Percentiles rank a stretch among this genome's conserved stretches.
These are phyloP conservation scores for Stegastes partitus DNA, from an alignment of 2,113 vertebrate species.

Conservation along the genomic window DNA sequence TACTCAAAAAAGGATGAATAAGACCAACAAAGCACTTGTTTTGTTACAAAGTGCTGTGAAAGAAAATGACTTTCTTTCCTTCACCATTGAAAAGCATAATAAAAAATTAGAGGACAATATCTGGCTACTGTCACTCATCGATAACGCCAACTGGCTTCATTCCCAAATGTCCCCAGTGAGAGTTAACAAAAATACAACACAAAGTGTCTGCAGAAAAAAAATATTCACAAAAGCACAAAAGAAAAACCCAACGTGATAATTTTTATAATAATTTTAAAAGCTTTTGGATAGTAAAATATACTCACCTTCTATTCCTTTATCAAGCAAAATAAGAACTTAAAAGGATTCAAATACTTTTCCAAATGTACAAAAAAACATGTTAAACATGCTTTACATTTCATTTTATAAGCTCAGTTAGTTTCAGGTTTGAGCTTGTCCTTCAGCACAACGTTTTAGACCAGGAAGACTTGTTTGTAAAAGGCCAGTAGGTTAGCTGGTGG, in stretches of 20 bases:
- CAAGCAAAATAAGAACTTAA: slow-evolving; percentile 18
- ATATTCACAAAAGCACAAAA: not conserved
- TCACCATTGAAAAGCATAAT: not conserved
- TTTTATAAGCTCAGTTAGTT: slow-evolving; percentile 12
- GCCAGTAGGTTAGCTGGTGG: slow-evolving; percentile 30
- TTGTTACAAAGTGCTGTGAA: slow-evolving; percentile 4
- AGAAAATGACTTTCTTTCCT: not conserved
- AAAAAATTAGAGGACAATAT: no score
- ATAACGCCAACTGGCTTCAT: no score
- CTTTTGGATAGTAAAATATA: slow-evolving; percentile 26
- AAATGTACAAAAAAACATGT: slow-evolving; percentile 43
- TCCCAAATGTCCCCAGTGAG: no score
- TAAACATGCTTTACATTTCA: slow-evolving; percentile 20
- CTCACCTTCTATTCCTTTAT: not conserved
- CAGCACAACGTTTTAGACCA: slow-evolving; percentile 1
- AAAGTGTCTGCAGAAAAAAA: not conserved
- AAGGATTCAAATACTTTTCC: slow-evolving; percentile 9
- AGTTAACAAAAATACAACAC: slow-evolving; percentile 5
- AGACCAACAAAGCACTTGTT: not conserved
- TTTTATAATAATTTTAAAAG: slow-evolving; percentile 22
- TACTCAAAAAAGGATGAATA: not conserved
- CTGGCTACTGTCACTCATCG: not conserved
- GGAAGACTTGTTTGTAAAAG: slow-evolving; percentile 35
- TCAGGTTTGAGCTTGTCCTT: slow-evolving; percentile 28
- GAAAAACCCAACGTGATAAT: slow-evolving; percentile 12